Percentiles rank a stretch among this genome's conserved stretches.
Evolutionary conservation across 1,140 invertebrate species (phyloP).

Genomic region (Saxidomus purpurata): DNA sequence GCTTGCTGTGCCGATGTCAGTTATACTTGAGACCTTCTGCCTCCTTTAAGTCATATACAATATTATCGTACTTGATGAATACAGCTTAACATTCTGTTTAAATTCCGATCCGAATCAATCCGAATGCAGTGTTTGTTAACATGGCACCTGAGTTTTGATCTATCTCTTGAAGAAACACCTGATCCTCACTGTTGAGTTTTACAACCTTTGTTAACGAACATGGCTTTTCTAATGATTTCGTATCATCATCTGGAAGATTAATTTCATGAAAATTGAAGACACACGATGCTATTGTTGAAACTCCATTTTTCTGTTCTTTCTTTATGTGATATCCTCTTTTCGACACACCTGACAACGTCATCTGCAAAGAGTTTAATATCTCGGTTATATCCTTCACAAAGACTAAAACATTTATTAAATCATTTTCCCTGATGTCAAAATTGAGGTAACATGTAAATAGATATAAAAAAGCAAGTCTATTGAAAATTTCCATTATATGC

Average conservation of each 20-base stretch:
- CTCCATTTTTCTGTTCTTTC: neutral
- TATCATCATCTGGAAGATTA: neutral
- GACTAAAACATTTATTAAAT: neutral
- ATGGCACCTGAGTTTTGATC: neutral
- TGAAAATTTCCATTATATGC: neutral
- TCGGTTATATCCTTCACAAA: neutral
- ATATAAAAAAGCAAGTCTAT: too few relatives aligned
- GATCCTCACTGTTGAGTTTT: neutral
- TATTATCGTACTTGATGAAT: too few relatives aligned
- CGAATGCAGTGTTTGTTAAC: neutral
- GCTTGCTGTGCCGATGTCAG: too few relatives aligned
- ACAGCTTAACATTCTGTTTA: too few relatives aligned
- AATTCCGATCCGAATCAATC: neutral
- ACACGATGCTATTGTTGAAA: neutral
- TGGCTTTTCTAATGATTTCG: neutral
- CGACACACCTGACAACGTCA: neutral
- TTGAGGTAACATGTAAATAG: too few relatives aligned
- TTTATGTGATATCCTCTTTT: constrained; percentile 31
- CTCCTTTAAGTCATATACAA: too few relatives aligned
- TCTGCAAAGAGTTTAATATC: constrained; percentile 14
- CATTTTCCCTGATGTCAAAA: too few relatives aligned
- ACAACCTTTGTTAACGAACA: neutral
- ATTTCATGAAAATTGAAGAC: neutral
- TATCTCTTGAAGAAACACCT: neutral
- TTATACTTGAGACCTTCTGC: too few relatives aligned